Conservation (phyloP, 1,140 invertebrate species). For the Plutomurus gul region DNA sequence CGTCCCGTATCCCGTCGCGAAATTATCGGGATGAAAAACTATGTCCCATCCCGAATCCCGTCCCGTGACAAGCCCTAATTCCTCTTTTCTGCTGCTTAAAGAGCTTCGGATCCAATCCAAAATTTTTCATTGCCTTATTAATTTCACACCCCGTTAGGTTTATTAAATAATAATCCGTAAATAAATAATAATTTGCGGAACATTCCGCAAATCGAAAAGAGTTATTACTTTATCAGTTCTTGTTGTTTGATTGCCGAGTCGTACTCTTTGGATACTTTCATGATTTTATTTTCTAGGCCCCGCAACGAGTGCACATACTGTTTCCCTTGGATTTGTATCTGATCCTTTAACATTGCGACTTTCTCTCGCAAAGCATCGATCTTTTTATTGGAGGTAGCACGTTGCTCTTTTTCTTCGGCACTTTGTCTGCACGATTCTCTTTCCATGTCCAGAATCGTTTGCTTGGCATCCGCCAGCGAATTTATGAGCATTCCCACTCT, state of each 20-base stretch:
- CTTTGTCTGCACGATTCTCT: not conserved
- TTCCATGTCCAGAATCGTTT: not conserved
- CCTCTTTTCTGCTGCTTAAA: too few species aligned
- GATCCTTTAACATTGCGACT: not conserved
- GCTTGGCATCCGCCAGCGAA: conserved; percentile 13
- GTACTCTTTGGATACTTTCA: not conserved
- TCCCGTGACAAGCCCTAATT: too few species aligned
- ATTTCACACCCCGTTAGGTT: too few species aligned
- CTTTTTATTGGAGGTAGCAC: not conserved
- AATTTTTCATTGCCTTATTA: too few species aligned
- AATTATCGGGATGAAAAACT: too few species aligned
- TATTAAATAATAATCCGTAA: too few species aligned
- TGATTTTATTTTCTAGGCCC: not conserved
- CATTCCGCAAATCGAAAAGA: not conserved
- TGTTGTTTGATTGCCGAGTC: not conserved
- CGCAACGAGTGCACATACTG: not conserved
- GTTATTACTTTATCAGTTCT: not conserved
- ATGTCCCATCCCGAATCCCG: too few species aligned
- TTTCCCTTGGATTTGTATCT: not conserved
- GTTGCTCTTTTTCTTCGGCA: not conserved
- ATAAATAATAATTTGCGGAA: not conserved
- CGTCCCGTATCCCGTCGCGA: too few species aligned
- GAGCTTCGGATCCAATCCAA: too few species aligned
- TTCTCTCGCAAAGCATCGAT: not conserved
- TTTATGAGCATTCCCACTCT: conserved; percentile 28